Base-by-base conservation (phyloP, 2,113 vertebrate genomes). In the Apaloderma vittatum region DNA sequence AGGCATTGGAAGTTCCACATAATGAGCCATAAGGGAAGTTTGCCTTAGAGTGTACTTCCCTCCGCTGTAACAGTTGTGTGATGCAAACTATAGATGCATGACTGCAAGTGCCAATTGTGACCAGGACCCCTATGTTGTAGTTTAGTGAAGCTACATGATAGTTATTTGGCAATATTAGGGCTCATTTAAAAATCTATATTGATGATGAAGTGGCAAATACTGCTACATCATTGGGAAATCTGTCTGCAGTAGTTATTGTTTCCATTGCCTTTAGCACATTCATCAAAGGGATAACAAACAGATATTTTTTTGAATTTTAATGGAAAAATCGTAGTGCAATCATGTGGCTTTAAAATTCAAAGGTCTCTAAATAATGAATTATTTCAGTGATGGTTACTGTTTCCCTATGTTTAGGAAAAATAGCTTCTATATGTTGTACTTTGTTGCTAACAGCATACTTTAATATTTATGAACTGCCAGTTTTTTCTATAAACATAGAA, bases 351-450 rank as follows among this genome's bases (percentile, higher is more conserved):
- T 91, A 96, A 92, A 96, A 96, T 96, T 88, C 86, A 92, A 81
- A 87, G 61, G 68, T 81, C 88, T 97, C 93, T 97, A 97, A 95
- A 97, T 96, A 95, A 95, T 95, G 30, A 97, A 93, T 91, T 83
- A 77, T 97, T 96, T 88, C 65, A 91, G 68, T 61, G 72, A 72
- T 93, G 73, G 82, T 90, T 96, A 88, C 82, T 46, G 30, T 90
- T 96, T 80, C 71, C 78, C 46, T 94, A 36, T 88, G 94, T 90
- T 93, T 66, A 86, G 87, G 89, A 87, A 86, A 95, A 94, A 86
- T 66, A 93, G 63, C 67, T 80, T 83, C 87, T 97, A 86, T 94
- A 95, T 93, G 87, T 96, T 95, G 74, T 94, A 90, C 40, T 95
- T 95, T 43, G 29, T 92, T 93, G 88, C 79, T 92, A 95, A 95